Evolutionary conservation across 2,797 vertebrate species (phyloP).

Genomic region (Poeciliopsis presidionis): DNA sequence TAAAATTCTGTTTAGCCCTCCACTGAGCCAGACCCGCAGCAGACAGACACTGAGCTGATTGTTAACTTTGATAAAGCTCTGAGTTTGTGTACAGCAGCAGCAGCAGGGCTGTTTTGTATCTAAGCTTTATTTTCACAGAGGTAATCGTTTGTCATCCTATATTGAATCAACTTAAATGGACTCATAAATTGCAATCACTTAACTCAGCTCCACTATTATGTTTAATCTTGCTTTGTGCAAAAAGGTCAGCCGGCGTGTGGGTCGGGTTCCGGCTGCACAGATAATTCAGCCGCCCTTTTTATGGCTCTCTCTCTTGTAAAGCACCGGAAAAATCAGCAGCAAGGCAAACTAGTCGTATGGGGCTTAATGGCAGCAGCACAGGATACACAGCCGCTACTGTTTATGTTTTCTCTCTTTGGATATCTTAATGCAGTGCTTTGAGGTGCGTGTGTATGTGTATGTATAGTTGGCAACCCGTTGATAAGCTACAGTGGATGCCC

Average conservation of each 20-base stretch:
- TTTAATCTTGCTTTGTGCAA: slow-evolving; percentile 71
- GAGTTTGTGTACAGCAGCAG: slow-evolving; percentile 29
- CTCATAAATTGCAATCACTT: slow-evolving; percentile 78
- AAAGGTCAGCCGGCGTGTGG: slow-evolving; percentile 67
- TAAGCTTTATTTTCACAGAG: slow-evolving; percentile 57
- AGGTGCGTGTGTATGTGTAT: slow-evolving; percentile 49
- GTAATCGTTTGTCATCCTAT: slow-evolving; percentile 71
- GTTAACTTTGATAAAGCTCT: slow-evolving; percentile 67
- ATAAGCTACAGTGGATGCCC: slow-evolving; percentile 70
- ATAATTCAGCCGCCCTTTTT: slow-evolving; percentile 65
- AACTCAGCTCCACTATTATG: slow-evolving; percentile 64
- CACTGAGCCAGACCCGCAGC: slow-evolving; percentile 53
- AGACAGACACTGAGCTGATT: slow-evolving; percentile 68
- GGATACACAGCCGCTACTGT: slow-evolving; percentile 44
- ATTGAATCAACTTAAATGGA: slow-evolving; percentile 73
- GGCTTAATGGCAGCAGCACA: slow-evolving; percentile 45
- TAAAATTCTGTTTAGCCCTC: slow-evolving; percentile 65
- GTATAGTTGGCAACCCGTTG: slow-evolving; percentile 61
- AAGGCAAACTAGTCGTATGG: slow-evolving; percentile 35
- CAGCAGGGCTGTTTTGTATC: slow-evolving; percentile 50
- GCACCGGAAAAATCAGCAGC: slow-evolving; percentile 50
- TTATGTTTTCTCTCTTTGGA: slow-evolving; percentile 59
- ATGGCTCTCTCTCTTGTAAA: slow-evolving; percentile 53
- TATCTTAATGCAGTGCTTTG: slow-evolving; percentile 69
- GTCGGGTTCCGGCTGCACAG: slow-evolving; percentile 60